phyloP scores from a whole-genome alignment of 2,888 invertebrate species.

The Clanis bilineata region DNA sequence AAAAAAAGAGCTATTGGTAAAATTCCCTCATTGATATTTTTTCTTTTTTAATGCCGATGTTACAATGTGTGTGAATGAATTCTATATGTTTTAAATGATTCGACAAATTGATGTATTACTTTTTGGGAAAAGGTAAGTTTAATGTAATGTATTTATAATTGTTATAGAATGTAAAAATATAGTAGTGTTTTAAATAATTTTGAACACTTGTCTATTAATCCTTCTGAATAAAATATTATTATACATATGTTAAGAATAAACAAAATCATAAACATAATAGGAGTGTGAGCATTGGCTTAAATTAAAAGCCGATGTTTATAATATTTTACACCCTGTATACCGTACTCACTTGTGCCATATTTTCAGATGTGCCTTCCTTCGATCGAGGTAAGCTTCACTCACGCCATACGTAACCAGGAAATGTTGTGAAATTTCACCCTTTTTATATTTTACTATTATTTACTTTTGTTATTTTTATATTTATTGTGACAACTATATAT shows the following conservation, averaged over 20 bases:
- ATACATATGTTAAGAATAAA: not conserved
- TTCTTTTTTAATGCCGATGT: not conserved
- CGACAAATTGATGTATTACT: no score
- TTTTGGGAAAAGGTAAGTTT: not conserved
- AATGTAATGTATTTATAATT: not conserved
- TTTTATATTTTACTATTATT: constrained; percentile 10
- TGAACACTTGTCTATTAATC: not conserved
- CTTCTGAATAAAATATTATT: not conserved
- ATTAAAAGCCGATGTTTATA: not conserved
- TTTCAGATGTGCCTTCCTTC: constrained; percentile 72
- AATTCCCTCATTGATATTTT: constrained; percentile 1
- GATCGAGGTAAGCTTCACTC: constrained; percentile 74
- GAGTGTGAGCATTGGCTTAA: not conserved
- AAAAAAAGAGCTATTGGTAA: not conserved
- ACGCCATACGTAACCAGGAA: constrained; percentile 58
- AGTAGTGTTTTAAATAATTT: not conserved
- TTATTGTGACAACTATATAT: not conserved
- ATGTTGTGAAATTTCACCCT: constrained; percentile 64
- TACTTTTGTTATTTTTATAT: not conserved
- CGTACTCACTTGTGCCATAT: constrained; percentile 35
- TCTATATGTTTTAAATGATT: not conserved
- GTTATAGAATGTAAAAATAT: not conserved
- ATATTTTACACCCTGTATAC: constrained; percentile 7
- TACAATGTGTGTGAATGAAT: no score
- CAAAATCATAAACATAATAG: not conserved